Evolutionary conservation across 2,797 vertebrate species (phyloP).

Genomic region (Varecia variegata): DNA sequence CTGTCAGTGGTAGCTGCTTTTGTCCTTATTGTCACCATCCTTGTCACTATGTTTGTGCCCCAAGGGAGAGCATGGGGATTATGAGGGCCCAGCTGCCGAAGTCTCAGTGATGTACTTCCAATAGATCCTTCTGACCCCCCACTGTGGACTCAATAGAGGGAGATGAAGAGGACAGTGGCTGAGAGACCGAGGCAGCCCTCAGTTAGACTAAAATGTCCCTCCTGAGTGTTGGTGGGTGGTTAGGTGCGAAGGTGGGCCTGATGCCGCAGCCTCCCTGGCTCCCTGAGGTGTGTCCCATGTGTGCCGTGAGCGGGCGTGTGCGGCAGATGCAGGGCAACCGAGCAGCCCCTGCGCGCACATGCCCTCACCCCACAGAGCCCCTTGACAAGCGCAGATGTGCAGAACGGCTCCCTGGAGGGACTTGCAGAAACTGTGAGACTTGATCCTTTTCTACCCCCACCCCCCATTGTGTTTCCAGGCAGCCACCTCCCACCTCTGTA

Average conservation of each 20-base stretch:
- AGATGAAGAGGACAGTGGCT: constrained; percentile 65
- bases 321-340: neutral
- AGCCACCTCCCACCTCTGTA: constrained; percentile 97
- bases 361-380: neutral
- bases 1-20: fast-evolving
- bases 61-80: neutral
- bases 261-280: neutral
- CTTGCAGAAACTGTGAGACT: neutral
- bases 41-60: neutral
- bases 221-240: neutral
- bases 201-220: neutral
- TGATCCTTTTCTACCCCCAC: neutral
- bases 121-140: constrained; percentile 75
- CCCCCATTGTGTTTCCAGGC: constrained; percentile 84
- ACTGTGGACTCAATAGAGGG: constrained; percentile 62
- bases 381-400: neutral
- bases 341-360: fast-evolving
- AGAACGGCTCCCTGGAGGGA: no score
- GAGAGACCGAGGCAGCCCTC: constrained; percentile 63
- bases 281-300: fast-evolving
- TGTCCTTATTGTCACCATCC: fast-evolving
- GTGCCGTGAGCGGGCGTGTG: neutral
- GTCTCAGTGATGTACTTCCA: constrained; percentile 75
- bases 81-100: neutral
- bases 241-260: neutral